Base-by-base conservation (phyloP, 2,113 vertebrate genomes). In the Morphnarchus princeps region DNA sequence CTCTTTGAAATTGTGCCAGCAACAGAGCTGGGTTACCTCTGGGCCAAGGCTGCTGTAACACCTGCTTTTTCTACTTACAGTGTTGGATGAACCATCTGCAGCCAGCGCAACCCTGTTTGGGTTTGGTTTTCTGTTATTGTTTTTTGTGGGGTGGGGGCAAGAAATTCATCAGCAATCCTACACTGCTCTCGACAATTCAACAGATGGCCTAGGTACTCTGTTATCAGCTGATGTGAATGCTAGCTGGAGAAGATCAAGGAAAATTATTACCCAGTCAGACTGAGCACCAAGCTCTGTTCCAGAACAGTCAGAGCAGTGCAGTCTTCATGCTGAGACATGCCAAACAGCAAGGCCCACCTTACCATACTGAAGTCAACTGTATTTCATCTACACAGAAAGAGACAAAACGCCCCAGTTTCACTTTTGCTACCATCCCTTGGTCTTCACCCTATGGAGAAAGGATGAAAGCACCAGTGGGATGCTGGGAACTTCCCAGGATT, bases 31-130 rank as follows among this genome's bases (percentile, higher is more conserved):
- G 90, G 90, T 89, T 96, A 95, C 95, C 95, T 97, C 94, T 95
- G 96, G 95, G 91, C 96, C 95, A 94, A 97, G 94, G 95, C 95
- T 95, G 89, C 89, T 93, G 87, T 90, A 97, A 97, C 96, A 97
- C 97, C 96, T 97, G 97, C 94, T 95, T 97, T 92, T 88, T 84
- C 91, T 88, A 43, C 96, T 93, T 65, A 58, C 0, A 69, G 87
- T 9, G 2, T 24, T 85, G 88, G 86, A 92, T 71, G 88, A 91
- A 93, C 96, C 96, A 97, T 97, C 96, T 97, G 97, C 87, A 97
- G 96, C 88, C 91, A 89, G 87, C 5, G 6, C 85, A 93, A 93
- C 83, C 72, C 87, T 70, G 54, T 73, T 73, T 74, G 82, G 92
- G 74, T 93, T 90, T 90, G 59, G 26, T 94, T 91, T 87, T 87